These are phyloP conservation scores for Leptogaster cylindrica DNA, from an alignment of 2,888 invertebrate genomes.

Conservation along the genomic window DNA sequence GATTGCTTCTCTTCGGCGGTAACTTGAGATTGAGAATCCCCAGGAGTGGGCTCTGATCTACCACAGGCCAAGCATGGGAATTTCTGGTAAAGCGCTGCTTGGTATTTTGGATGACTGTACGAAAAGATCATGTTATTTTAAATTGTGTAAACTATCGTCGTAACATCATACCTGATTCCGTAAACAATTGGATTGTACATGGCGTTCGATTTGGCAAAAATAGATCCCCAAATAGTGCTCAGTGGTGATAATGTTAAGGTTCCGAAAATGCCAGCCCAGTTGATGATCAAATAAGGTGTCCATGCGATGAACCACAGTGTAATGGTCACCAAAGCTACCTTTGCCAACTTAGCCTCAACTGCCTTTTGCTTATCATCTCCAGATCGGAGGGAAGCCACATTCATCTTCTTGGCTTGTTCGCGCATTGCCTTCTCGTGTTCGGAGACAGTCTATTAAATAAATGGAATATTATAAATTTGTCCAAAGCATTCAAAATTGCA, in stretches of 20 bases:
- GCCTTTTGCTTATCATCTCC: slow-evolving; percentile 64
- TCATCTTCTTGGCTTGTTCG: slow-evolving; percentile 71
- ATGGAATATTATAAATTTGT: not conserved
- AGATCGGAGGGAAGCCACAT: slow-evolving; percentile 67
- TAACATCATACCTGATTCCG: slow-evolving; percentile 83
- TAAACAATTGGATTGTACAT: slow-evolving; percentile 92
- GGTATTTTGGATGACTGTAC: slow-evolving; percentile 69
- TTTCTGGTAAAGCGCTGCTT: slow-evolving; percentile 66
- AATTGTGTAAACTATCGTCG: not conserved
- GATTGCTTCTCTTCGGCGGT: not conserved
- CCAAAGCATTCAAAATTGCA: not conserved
- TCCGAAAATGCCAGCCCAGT: slow-evolving; percentile 64
- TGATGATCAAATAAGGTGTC: slow-evolving; percentile 69
- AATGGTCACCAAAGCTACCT: slow-evolving; percentile 69
- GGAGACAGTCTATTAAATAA: slow-evolving; percentile 62
- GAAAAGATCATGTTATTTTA: not conserved
- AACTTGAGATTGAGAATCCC: not conserved
- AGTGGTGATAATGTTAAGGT: slow-evolving; percentile 63
- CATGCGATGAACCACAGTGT: slow-evolving; percentile 71
- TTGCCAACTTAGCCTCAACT: slow-evolving; percentile 67
- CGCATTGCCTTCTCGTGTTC: slow-evolving; percentile 67
- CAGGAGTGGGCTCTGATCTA: too few species aligned
- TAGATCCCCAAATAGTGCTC: slow-evolving; percentile 71
- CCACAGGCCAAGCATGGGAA: slow-evolving; percentile 69
- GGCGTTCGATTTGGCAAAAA: slow-evolving; percentile 91